These are phyloP conservation scores for Pseudomyrmex dendroicus DNA, from an alignment of 1,140 invertebrate species.

Conservation along the genomic window DNA sequence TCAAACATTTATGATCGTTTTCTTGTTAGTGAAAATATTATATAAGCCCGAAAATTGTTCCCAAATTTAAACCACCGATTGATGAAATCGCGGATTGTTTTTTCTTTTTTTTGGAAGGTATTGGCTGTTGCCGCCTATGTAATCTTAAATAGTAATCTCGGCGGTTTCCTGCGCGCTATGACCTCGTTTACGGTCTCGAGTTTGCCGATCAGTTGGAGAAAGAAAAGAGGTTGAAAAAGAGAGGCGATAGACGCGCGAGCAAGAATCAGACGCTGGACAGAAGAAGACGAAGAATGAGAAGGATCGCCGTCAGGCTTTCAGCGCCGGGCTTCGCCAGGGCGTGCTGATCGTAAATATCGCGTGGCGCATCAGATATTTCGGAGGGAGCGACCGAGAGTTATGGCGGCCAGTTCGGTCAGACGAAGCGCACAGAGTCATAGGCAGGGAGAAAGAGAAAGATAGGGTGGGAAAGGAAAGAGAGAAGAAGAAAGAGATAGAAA, in stretches of 20 bases:
- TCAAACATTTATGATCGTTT: too few species aligned
- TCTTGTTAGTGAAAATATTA: too few species aligned
- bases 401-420: constrained; percentile 72
- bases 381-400: constrained; percentile 75
- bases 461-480: constrained; percentile 26
- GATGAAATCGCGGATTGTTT: background rate
- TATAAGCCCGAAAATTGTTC: too few species aligned
- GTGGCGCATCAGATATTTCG: constrained; percentile 76
- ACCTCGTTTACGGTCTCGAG: constrained; percentile 31
- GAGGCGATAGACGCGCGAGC: constrained; percentile 46
- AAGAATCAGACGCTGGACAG: constrained; percentile 33
- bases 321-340: constrained; percentile 66
- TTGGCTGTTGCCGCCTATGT: background rate
- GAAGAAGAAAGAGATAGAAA: constrained; percentile 12
- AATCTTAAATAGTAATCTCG: constrained; percentile 36
- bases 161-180: constrained; percentile 15
- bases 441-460: constrained; percentile 49
- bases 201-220: constrained; percentile 7
- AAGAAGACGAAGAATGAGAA: constrained; percentile 59
- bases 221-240: constrained; percentile 25
- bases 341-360: constrained; percentile 76
- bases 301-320: constrained; percentile 71
- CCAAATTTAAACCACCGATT: background rate
- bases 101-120: background rate
- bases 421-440: constrained; percentile 66